Evolutionary conservation across 2,113 vertebrate species (phyloP).

Genomic region (Dromaius novaehollandiae): DNA sequence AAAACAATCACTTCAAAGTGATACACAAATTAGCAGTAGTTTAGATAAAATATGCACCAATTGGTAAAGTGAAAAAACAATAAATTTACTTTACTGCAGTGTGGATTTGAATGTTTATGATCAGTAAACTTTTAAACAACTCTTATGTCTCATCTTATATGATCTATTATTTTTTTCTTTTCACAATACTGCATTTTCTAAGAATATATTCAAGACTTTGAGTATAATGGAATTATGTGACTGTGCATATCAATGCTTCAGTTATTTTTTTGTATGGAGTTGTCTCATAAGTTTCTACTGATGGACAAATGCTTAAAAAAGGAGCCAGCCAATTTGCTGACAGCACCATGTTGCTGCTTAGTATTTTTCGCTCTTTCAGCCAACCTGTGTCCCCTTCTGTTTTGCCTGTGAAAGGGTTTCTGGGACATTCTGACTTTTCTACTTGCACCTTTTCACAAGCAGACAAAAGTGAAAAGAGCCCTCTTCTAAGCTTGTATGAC

Average conservation of each 20-base stretch:
- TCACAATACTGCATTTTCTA: not conserved
- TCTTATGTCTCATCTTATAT: not conserved
- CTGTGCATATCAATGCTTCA: not conserved
- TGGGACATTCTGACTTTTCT: not conserved
- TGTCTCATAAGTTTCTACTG: not conserved
- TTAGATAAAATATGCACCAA: slow-evolving; percentile 30
- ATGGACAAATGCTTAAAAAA: not conserved
- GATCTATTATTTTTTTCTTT: not conserved
- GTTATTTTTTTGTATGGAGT: not conserved
- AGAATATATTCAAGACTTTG: not conserved
- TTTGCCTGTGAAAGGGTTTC: not conserved
- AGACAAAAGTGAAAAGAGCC: not conserved
- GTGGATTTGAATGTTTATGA: slow-evolving; percentile 29
- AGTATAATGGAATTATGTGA: not conserved
- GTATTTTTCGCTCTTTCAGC: not conserved
- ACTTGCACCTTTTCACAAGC: not conserved
- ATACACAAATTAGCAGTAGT: not conserved
- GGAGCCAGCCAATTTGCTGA: not conserved
- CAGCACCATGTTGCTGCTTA: not conserved
- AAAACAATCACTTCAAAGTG: slow-evolving; percentile 22
- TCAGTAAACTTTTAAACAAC: slow-evolving; percentile 22
- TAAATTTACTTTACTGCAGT: slow-evolving; percentile 10
- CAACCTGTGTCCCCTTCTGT: not conserved
- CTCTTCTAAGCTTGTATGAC: not conserved
- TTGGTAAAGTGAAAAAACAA: slow-evolving; percentile 7